phyloP scores from a whole-genome alignment of 2,113 vertebrate genomes.

The Mustela nigripes region DNA sequence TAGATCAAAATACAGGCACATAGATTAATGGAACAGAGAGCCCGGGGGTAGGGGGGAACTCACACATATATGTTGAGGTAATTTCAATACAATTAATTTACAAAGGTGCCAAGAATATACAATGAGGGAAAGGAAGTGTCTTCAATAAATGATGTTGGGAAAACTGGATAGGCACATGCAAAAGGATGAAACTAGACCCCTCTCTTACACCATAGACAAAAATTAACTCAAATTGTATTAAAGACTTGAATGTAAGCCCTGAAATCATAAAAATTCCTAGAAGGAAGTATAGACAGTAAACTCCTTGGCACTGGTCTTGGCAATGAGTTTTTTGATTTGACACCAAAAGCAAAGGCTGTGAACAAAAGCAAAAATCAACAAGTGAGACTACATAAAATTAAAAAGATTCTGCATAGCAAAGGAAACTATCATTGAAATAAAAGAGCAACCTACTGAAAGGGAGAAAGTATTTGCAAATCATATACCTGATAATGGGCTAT shows the following conservation, averaged over 20 bases:
- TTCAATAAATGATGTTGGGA: not conserved
- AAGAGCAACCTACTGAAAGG: not conserved
- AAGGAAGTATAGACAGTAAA: not conserved
- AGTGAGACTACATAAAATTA: not conserved
- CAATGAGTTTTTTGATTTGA: not conserved
- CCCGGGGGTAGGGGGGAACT: no score
- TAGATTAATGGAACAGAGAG: not conserved
- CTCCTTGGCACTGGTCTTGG: not conserved
- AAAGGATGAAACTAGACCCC: not conserved
- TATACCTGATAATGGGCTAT: not conserved
- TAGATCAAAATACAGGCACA: not conserved
- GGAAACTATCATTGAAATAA: not conserved
- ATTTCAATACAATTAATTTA: not conserved
- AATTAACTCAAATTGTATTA: not conserved
- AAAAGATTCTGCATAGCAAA: not conserved
- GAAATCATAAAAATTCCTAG: not conserved
- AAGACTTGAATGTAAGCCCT: not conserved
- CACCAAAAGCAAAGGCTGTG: not conserved
- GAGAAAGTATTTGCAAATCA: not conserved
- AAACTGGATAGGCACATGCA: not conserved
- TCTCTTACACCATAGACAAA: not conserved
- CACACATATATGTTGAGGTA: not conserved
- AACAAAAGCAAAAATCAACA: not conserved
- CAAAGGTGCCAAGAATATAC: not conserved
- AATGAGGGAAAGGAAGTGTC: not conserved